These are phyloP conservation scores for Galagoides demidoff DNA, from an alignment of 2,797 vertebrate genomes.

Conservation along the genomic window DNA sequence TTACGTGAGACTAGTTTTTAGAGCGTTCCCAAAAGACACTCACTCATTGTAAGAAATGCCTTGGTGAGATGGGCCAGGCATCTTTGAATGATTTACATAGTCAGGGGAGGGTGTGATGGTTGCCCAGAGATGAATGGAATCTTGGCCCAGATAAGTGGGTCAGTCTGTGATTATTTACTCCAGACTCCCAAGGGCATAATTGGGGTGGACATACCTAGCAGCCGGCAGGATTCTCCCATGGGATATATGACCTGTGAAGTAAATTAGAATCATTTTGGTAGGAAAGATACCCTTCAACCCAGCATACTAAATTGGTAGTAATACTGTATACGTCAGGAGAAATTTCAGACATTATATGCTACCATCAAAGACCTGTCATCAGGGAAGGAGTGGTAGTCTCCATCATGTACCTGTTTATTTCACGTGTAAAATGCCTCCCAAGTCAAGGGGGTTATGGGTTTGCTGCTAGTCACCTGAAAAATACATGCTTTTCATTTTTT, in stretches of 20 bases:
- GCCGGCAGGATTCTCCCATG: not conserved
- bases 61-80: not conserved
- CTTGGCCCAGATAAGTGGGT: not conserved
- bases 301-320: not conserved
- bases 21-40: not conserved
- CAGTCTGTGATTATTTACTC: not conserved
- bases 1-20: not conserved
- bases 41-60: not conserved
- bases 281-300: not conserved
- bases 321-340: not conserved
- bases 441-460: not conserved
- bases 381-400: not conserved
- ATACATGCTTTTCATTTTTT: not conserved
- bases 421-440: not conserved
- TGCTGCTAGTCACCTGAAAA: not conserved
- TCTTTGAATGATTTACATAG: not conserved
- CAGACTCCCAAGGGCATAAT: not conserved
- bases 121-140: not conserved
- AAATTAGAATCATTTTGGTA: not conserved
- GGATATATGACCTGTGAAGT: not conserved
- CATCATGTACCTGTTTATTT: not conserved
- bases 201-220: not conserved
- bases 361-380: not conserved
- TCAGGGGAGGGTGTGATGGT: not conserved
- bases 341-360: not conserved